These are phyloP conservation scores for Formica aserva DNA, from an alignment of 2,888 invertebrate species.

Conservation along the genomic window DNA sequence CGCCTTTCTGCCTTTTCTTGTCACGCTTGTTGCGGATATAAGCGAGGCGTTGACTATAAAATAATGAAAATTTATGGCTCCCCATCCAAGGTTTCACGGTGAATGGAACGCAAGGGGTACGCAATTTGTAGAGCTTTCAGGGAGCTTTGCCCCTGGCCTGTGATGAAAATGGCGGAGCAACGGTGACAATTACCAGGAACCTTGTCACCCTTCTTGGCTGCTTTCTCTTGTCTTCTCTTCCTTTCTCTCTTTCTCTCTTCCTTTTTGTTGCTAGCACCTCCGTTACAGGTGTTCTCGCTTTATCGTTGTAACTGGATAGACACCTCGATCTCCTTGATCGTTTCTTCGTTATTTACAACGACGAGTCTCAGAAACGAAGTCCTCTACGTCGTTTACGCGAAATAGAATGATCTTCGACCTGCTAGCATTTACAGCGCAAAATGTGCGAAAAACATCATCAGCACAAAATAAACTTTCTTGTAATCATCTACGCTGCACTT, in stretches of 20 bases:
- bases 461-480: background rate
- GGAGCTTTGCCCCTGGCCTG: conserved; percentile 77
- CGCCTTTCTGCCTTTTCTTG: conserved; percentile 56
- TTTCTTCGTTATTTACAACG: conserved; percentile 50
- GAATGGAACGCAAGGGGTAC: conserved; percentile 74
- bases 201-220: conserved; percentile 70
- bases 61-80: conserved; percentile 83
- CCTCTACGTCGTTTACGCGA: conserved; percentile 31
- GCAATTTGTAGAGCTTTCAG: conserved; percentile 83
- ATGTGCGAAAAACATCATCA: conserved; percentile 15
- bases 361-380: conserved; percentile 35
- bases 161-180: conserved; percentile 76
- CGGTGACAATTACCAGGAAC: conserved; percentile 80
- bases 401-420: conserved; percentile 40
- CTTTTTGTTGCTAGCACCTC: conserved; percentile 47
- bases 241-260: conserved; percentile 60
- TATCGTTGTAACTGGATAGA: conserved; percentile 69
- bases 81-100: conserved; percentile 64
- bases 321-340: conserved; percentile 59
- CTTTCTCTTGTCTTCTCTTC: conserved; percentile 44
- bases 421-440: background rate
- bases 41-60: conserved; percentile 82
- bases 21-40: conserved; percentile 79
- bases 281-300: conserved; percentile 71
- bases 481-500: background rate